Base-by-base conservation (phyloP, 2,113 vertebrate genomes). In the Desmodus rotundus region DNA sequence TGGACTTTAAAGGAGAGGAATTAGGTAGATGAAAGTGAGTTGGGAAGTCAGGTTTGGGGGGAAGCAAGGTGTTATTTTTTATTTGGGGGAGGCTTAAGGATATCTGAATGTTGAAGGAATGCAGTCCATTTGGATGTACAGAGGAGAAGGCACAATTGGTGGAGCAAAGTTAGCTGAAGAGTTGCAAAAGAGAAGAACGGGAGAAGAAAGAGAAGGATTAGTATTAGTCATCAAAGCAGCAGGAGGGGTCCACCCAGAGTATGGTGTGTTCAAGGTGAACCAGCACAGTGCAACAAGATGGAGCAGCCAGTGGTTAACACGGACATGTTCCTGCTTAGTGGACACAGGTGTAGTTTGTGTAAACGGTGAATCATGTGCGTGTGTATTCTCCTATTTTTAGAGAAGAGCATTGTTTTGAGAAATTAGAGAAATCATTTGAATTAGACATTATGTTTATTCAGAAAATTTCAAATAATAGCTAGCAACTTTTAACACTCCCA, bases 381-480 rank as follows among this genome's bases (percentile, higher is more conserved):
- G 3, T 33, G 14, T 58, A 22, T 76, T 76, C 16, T 77, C 45
- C 96, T 67, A 80, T 72, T 94, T 86, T 83, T 85, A 81, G 36
- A 12, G 54, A 67, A 86, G 52, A 5, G 2, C 20, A 43, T 72
- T 95, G n/a, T 88, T 73, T 95, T 87, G 83, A 95, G 47, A n/a
- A 77, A 56, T 86, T 24, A 45, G 52, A 73, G 68, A 76, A 95
- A 83, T 83, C 22, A 43, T 11, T 82, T 85, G 67, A 88, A 67
- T 3, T 90, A 80, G 73, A 91, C 12, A 28, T 83, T 87, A 26
- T 19, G 7, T 41, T 92, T n/a, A 83, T 16, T 89, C 90, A 90
- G 84, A 85, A 85, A 76, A 77, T 88, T 41, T 77, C 83, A 95
- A 94, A 47, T 86, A 78, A 87, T 90, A 92, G 31, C 36, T 85